Base-by-base conservation (phyloP, 2,113 vertebrate genomes). In the Antechinus stuartii region DNA sequence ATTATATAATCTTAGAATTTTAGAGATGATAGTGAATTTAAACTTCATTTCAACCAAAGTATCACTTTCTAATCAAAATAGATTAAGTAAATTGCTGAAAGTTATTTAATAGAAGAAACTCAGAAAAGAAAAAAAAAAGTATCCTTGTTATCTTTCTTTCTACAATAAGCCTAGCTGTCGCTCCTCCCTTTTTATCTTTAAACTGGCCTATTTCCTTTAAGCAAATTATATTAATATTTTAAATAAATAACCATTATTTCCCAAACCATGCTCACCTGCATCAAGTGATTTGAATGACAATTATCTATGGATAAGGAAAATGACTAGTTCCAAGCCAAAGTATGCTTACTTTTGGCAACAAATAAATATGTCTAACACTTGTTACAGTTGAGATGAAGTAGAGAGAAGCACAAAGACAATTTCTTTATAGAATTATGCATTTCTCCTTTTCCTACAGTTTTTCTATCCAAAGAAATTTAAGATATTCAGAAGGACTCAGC, bases 401-500 rank as follows among this genome's bases (percentile, higher is more conserved):
- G 8, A 10, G 26, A 27, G 23, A 23, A 57, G 10, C 9, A 90
- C 7, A 61, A 89, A 91, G 5, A 16, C 30, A 50, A 3, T 54
- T 42, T 27, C 57, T 8, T 50, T 26, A n/a, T 93, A 16, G 11
- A 93, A 35, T 2, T 26, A 16, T 19, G 56, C 54, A 46, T 92
- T 54, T 92, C 16, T 68, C 1, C 46, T 19, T 61, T 53, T 61
- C 90, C 30, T 90, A 42, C 2, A 16, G 19, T 57, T 89, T 90
- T 2, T 6, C 22, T 53, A 57, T 25, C 3, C 52, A 89, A 49
- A 96, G 23, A 57, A 93, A 93, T 27, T 56, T 91, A 92, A 5
- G 23, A 42, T 49, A 94, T 61, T 93, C 30, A 90, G 56, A 96
- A 90, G 68, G 6, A 52, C 76, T 91, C 46, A 92, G 22, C 93